Percentiles rank a stretch among this genome's conserved stretches.
phyloP scores from a whole-genome alignment of 2,113 vertebrate genomes.

The Chloebia gouldiae region DNA sequence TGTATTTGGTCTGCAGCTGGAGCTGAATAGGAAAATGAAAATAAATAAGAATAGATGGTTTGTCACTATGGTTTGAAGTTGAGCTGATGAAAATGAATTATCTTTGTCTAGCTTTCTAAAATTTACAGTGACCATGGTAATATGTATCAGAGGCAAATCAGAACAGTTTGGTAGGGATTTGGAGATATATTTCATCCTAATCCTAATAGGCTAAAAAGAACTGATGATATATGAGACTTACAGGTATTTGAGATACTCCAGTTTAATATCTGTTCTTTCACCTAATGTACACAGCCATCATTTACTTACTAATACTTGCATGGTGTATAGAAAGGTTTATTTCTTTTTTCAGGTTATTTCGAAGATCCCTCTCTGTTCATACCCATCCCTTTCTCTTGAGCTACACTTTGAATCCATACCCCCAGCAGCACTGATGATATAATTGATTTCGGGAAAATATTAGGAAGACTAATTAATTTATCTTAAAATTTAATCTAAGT shows the following conservation, averaged over 20 bases:
- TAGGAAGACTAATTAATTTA: background rate
- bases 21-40: background rate
- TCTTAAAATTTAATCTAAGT: background rate
- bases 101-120: background rate
- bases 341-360: background rate
- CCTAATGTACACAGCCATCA: background rate
- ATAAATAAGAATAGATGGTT: background rate
- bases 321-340: background rate
- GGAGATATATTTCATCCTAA: constrained; percentile 14
- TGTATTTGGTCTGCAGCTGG: background rate
- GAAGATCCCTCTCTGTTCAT: background rate
- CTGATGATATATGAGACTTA: background rate
- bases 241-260: background rate
- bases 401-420: background rate
- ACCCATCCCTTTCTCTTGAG: background rate
- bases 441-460: background rate
- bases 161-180: constrained; percentile 46
- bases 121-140: background rate
- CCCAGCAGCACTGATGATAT: background rate
- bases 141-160: constrained; percentile 37
- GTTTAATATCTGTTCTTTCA: background rate
- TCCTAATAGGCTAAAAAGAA: background rate
- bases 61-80: background rate
- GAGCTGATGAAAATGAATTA: constrained; percentile 4
- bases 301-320: background rate